phyloP scores from a whole-genome alignment of 2,888 invertebrate species.

The Chelonus formosanus region DNA sequence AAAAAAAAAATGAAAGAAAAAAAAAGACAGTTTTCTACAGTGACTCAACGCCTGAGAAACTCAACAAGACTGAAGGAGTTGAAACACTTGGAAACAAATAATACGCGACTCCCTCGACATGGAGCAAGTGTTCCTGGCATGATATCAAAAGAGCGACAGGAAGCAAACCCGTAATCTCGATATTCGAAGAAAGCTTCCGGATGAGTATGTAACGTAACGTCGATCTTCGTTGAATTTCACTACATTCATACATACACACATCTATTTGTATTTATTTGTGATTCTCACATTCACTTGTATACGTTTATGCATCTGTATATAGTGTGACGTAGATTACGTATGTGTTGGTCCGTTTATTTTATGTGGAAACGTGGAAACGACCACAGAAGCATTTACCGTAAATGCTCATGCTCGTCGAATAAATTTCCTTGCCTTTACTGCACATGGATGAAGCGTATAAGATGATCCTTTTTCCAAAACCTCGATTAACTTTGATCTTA shows the following conservation, averaged over 20 bases:
- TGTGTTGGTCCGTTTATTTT: conserved; percentile 1
- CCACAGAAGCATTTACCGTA: conserved; percentile 5
- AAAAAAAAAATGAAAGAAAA: background rate
- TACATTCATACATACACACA: background rate
- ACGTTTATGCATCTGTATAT: conserved; percentile 6
- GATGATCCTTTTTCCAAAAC: background rate
- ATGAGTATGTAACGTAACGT: no score
- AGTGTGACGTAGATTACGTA: background rate
- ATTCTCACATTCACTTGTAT: background rate
- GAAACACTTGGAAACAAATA: conserved; percentile 23
- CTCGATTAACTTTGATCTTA: no score
- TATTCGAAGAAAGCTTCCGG: conserved; percentile 18
- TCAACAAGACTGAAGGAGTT: conserved; percentile 10
- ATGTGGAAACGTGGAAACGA: conserved; percentile 7
- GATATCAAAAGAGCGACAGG: conserved; percentile 32
- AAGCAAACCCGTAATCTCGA: conserved; percentile 24
- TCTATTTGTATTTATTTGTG: background rate
- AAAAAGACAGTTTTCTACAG: conserved; percentile 6
- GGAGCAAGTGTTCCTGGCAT: conserved; percentile 33
- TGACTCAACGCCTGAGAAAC: conserved; percentile 12
- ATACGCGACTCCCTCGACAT: conserved; percentile 21
- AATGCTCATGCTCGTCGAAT: conserved; percentile 16
- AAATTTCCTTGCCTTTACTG: conserved; percentile 15
- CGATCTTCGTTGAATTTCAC: no score
- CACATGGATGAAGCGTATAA: background rate